Evolutionary conservation across 2,888 invertebrate species (phyloP).

Genomic region (Hypolimnas misippus): DNA sequence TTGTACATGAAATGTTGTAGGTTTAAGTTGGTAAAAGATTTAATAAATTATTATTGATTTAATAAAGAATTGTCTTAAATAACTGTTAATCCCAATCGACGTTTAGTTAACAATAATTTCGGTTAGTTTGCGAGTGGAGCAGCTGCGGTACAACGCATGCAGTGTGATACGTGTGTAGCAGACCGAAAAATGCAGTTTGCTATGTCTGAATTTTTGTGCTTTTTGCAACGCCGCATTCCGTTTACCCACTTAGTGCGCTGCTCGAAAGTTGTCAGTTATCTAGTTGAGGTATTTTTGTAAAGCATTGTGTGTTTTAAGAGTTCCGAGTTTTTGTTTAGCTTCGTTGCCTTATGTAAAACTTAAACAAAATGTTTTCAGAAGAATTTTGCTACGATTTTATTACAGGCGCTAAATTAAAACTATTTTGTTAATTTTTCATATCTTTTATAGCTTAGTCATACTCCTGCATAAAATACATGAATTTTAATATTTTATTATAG

Average conservation of each 20-base stretch:
- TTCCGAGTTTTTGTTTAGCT: not conserved
- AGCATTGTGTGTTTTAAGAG: conserved; percentile 11
- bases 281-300: conserved; percentile 15
- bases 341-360: not conserved
- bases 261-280: conserved; percentile 19
- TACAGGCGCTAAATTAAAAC: not conserved
- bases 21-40: too few species aligned
- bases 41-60: too few species aligned
- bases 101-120: conserved; percentile 4
- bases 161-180: conserved; percentile 40
- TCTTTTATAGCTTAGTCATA: too few species aligned
- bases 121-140: conserved; percentile 2
- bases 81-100: too few species aligned
- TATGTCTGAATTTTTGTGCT: conserved; percentile 41
- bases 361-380: not conserved
- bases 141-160: conserved; percentile 20
- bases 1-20: too few species aligned
- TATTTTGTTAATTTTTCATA: too few species aligned
- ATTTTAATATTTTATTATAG: too few species aligned
- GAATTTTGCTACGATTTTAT: not conserved
- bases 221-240: conserved; percentile 44
- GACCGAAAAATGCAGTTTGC: conserved; percentile 58
- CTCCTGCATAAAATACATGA: too few species aligned
- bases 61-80: too few species aligned
- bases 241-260: conserved; percentile 29